These are phyloP conservation scores for Petrolisthes manimaculis DNA, from an alignment of 2,888 invertebrate species.

Conservation along the genomic window DNA sequence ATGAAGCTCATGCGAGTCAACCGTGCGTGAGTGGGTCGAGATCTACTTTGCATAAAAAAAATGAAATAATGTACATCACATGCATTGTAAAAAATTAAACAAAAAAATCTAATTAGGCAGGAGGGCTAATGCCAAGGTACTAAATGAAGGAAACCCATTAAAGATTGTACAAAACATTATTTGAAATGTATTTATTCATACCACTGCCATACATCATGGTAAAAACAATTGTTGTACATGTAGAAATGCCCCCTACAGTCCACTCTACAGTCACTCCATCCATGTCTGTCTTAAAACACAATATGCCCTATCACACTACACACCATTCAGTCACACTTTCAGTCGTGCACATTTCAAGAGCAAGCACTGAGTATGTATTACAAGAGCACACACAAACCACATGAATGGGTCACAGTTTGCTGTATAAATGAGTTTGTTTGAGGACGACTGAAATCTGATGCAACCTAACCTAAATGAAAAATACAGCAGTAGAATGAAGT, in stretches of 20 bases:
- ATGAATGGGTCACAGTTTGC: constrained; percentile 52
- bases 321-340: constrained; percentile 29
- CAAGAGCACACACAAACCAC: constrained; percentile 56
- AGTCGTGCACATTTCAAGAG: constrained; percentile 52
- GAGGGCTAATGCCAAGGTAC: constrained; percentile 61
- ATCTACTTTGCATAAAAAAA: background rate
- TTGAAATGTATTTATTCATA: constrained; percentile 63
- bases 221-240: constrained; percentile 62
- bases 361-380: constrained; percentile 52
- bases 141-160: constrained; percentile 54
- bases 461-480: constrained; percentile 59
- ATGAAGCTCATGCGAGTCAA: too few relatives aligned
- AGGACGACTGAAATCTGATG: constrained; percentile 55
- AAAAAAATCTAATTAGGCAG: constrained; percentile 41
- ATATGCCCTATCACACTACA: background rate
- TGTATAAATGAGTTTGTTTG: constrained; percentile 58
- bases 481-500: constrained; percentile 55
- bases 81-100: constrained; percentile 12
- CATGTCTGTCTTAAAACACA: background rate
- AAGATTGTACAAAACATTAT: constrained; percentile 56
- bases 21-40: too few relatives aligned
- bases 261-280: constrained; percentile 48
- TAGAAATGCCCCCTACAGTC: constrained; percentile 55
- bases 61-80: background rate
- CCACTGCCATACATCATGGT: constrained; percentile 62